phyloP scores from a whole-genome alignment of 1,140 invertebrate species.

The Aphaenogaster rudis region DNA sequence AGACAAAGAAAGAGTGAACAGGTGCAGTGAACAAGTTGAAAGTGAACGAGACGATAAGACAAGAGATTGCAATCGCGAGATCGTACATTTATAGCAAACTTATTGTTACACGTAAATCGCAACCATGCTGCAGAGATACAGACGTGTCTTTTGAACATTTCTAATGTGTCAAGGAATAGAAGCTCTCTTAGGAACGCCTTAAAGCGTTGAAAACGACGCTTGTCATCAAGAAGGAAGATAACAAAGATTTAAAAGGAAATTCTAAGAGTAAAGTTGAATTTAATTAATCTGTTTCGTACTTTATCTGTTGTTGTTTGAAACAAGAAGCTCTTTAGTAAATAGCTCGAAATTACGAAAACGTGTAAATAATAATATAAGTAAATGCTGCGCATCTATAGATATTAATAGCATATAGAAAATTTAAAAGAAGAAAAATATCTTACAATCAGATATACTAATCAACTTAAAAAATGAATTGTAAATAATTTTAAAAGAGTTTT shows the following conservation, averaged over 20 bases:
- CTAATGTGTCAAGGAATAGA: background rate
- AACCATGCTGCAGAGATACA: background rate
- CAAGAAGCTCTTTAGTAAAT: background rate
- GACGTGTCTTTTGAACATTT: background rate
- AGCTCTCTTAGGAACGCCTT: background rate
- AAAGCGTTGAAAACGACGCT: background rate
- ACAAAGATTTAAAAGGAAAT: conserved; percentile 22
- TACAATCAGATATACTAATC: background rate
- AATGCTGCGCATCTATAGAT: background rate
- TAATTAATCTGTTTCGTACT: background rate
- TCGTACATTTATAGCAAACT: background rate
- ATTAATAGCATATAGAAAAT: background rate
- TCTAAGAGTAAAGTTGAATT: conserved; percentile 1
- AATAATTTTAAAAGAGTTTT: background rate
- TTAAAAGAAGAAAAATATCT: background rate
- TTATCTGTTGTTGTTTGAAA: background rate
- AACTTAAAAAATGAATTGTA: background rate
- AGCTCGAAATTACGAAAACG: background rate
- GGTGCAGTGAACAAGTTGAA: background rate
- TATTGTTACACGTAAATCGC: background rate
- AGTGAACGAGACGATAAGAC: background rate
- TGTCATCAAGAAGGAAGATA: background rate
- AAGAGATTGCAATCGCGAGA: conserved; percentile 1
- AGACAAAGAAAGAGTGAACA: conserved; percentile 10
- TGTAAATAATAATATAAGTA: background rate